phyloP scores from a whole-genome alignment of 2,797 vertebrate genomes.

The Chromobotia macracanthus region DNA sequence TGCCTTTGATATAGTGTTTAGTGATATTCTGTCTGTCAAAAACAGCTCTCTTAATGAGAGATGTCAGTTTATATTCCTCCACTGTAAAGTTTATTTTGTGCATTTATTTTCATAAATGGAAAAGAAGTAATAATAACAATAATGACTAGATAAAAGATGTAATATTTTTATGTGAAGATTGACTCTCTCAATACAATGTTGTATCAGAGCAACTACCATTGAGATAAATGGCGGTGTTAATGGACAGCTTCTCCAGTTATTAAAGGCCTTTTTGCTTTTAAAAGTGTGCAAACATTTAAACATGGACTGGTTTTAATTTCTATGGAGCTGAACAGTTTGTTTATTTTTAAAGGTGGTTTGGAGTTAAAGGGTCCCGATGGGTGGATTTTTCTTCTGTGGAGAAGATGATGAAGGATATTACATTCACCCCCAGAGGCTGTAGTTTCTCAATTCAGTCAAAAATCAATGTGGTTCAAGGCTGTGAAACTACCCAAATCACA shows the following conservation, averaged over 20 bases:
- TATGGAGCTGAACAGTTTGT: neutral
- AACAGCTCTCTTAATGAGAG: too few relatives aligned
- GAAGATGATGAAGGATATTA: slow-evolving; percentile 30
- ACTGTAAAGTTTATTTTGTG: too few relatives aligned
- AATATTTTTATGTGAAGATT: too few relatives aligned
- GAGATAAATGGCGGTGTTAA: neutral
- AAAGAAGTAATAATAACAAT: too few relatives aligned
- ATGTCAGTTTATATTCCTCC: too few relatives aligned
- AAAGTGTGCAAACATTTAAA: neutral
- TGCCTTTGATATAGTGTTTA: too few relatives aligned
- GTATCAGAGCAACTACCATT: neutral
- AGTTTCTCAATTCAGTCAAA: slow-evolving; percentile 26
- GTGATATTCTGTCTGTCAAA: too few relatives aligned
- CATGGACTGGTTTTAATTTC: neutral
- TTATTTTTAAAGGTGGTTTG: neutral
- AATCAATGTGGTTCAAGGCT: slow-evolving; percentile 21
- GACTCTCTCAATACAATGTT: too few relatives aligned
- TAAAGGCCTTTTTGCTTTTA: neutral
- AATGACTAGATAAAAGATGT: too few relatives aligned
- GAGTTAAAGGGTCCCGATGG: neutral
- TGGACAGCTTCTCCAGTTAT: neutral
- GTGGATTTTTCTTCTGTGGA: slow-evolving; percentile 7
- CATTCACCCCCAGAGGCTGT: slow-evolving; percentile 22
- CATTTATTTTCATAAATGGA: too few relatives aligned
- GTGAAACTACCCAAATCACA: slow-evolving; percentile 29